Evolutionary conservation across 2,113 vertebrate species (phyloP).

Genomic region (Ranitomeya imitator): DNA sequence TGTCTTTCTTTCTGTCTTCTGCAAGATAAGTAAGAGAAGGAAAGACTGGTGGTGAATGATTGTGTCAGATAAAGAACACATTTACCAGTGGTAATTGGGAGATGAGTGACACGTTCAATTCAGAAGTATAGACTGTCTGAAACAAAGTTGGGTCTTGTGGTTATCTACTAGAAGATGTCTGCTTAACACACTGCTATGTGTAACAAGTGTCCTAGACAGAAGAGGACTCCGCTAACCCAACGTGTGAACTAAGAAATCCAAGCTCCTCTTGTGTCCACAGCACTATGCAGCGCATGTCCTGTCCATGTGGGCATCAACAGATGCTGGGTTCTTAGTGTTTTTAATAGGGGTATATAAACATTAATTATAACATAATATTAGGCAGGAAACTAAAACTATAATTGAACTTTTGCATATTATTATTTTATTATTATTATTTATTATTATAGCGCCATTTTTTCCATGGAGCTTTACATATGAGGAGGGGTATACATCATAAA

Average conservation of each 20-base stretch:
- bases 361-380: too few relatives aligned
- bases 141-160: not conserved
- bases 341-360: not conserved
- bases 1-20: not conserved
- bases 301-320: not conserved
- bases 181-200: not conserved
- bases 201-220: not conserved
- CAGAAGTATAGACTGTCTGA: not conserved
- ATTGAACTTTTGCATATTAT: too few relatives aligned
- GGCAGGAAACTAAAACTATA: too few relatives aligned
- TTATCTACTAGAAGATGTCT: not conserved
- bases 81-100: not conserved
- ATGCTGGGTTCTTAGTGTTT: too few relatives aligned
- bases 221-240: not conserved
- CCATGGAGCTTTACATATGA: too few relatives aligned
- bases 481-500: too few relatives aligned
- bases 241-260: not conserved
- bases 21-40: not conserved
- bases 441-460: too few relatives aligned
- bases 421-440: too few relatives aligned
- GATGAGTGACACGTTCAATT: not conserved
- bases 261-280: too few relatives aligned
- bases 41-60: not conserved
- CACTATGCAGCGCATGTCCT: too few relatives aligned
- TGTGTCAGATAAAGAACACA: not conserved